Base-by-base conservation (phyloP, 2,888 invertebrate species). In the Polietes domitor region DNA sequence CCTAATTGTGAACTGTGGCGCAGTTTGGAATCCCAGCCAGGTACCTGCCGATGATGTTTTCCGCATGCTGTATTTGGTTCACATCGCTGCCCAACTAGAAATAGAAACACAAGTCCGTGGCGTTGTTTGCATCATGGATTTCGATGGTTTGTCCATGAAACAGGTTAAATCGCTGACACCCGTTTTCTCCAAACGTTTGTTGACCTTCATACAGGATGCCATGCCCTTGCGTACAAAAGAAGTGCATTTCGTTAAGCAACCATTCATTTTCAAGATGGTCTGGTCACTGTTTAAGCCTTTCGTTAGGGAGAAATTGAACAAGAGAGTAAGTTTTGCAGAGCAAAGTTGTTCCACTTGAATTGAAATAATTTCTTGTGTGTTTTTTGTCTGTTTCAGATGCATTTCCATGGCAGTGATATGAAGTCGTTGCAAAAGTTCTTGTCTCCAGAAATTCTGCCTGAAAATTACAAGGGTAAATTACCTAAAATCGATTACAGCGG, bases 281-380 rank as follows among this genome's bases (percentile, higher is more conserved):
- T 97, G 97, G 97, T 93, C 94, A 68, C 94, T 97, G 91, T 97
- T 97, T 93, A 96, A 96, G 92, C 97, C 97, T 9, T 95, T 97
- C 89, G 95, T 97, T 87, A 94, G 94, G 87, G 95, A 96, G 88
- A 97, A 97, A 91, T 93, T 97, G 17, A 95, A 94, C 91, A 94
- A 93, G 86, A 95, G 96, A 92, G 96, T 96, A 91, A 94, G 95
- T 93, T 15, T 37, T 10, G 47, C 21, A 28, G 26, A 3, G 24
- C n/a, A 3, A 3, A 15, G 15, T 12, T 32, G 3, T 32, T 32
- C 32, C 32, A 3, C 32, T 32, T 32, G 32, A 26, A 15, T 80
- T 26, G 17, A 28, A 74, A 68, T 43, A 47, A 43, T 26, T 77
- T 32, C 37, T 61, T n/a, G 58, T 55, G 19, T 68, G 28, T 43